Base-by-base conservation (phyloP, 1,140 invertebrate species). In the Lepidostoma basale region DNA sequence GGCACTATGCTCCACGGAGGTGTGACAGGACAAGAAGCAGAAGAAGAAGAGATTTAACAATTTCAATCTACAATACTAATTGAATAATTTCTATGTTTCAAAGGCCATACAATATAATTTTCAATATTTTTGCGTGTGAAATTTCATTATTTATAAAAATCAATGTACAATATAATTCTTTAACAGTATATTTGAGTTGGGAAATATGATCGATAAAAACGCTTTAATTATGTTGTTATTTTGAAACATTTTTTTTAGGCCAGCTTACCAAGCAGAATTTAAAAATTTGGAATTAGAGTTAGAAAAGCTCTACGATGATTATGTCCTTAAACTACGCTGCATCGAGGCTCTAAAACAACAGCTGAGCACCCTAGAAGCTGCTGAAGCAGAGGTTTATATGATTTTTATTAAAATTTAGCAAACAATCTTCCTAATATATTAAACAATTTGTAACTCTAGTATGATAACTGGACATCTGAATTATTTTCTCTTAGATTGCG, bases 181-280 rank as follows among this genome's bases (percentile, higher is more conserved):
- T n/a, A n/a, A n/a, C n/a, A n/a, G n/a, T n/a, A n/a, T n/a, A n/a
- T n/a, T n/a, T n/a, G n/a, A n/a, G n/a, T n/a, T n/a, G n/a, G n/a
- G n/a, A n/a, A n/a, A n/a, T n/a, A n/a, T n/a, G n/a, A n/a, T n/a
- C n/a, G n/a, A n/a, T n/a, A n/a, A n/a, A n/a, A n/a, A n/a, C n/a
- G n/a, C n/a, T n/a, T n/a, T n/a, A n/a, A n/a, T n/a, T n/a, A n/a
- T n/a, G n/a, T n/a, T n/a, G n/a, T n/a, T n/a, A n/a, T n/a, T n/a
- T n/a, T n/a, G n/a, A n/a, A n/a, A n/a, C 18, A 47, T 62, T 9
- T 10, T 70, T 73, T 74, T 12, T 72, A 94, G 97, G 42, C 98
- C 98, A 3, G 96, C 96, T 0, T 98, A 98, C 78, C 92, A 98
- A 88, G 93, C 97, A 75, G 98, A 99, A 79, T 96, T 97, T 79